These are phyloP conservation scores for Tinea trinotella DNA, from an alignment of 2,888 invertebrate species.

Conservation along the genomic window DNA sequence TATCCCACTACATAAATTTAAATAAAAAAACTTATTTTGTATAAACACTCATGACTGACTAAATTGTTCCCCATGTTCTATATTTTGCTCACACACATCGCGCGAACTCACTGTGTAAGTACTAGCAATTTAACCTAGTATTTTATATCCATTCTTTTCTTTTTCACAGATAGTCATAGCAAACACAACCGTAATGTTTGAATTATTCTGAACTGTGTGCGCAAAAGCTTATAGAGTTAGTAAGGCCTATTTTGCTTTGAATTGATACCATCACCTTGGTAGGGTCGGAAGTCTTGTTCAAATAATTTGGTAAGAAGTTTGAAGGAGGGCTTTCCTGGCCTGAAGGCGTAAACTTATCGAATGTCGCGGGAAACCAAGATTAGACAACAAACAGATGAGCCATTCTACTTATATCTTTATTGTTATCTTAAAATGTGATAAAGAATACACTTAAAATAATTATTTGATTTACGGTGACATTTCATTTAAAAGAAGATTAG, in stretches of 20 bases:
- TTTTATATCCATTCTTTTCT: constrained; percentile 21
- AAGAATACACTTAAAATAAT: too few relatives aligned
- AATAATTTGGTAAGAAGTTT: constrained; percentile 64
- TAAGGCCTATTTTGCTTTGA: constrained; percentile 11
- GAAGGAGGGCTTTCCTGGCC: constrained; percentile 48
- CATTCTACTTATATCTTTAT: too few relatives aligned
- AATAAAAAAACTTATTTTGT: too few relatives aligned
- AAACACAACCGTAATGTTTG: not conserved
- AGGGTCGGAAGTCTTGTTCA: constrained; percentile 41
- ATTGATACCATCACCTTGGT: not conserved
- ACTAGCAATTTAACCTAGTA: constrained; percentile 38
- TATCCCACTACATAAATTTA: too few relatives aligned
- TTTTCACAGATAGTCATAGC: constrained; percentile 1
- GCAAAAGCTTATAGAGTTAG: not conserved
- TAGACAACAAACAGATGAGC: not conserved
- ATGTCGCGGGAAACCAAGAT: constrained; percentile 29
- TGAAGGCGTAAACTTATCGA: constrained; percentile 51
- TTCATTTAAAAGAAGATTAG: too few relatives aligned
- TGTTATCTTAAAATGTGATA: too few relatives aligned
- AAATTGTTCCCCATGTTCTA: constrained; percentile 31
- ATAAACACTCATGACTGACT: too few relatives aligned
- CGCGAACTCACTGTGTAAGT: constrained; percentile 38
- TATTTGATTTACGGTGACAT: too few relatives aligned
- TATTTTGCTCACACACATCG: constrained; percentile 40
- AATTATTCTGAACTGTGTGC: not conserved